These are phyloP conservation scores for Cinclus cinclus DNA, from an alignment of 2,113 vertebrate genomes.

Conservation along the genomic window DNA sequence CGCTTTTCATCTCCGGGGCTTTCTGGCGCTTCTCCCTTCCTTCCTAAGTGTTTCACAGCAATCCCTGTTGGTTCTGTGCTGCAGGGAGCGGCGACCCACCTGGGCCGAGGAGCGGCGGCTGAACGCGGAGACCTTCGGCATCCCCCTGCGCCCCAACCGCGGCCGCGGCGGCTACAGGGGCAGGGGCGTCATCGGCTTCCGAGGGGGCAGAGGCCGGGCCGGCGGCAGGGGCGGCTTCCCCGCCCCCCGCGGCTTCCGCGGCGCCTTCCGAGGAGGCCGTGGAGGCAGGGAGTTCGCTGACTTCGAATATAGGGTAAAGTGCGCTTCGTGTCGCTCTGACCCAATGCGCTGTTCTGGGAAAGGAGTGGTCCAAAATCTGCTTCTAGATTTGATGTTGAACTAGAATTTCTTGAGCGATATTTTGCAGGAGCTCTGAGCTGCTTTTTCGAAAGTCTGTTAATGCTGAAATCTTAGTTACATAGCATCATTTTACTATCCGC, in stretches of 20 bases:
- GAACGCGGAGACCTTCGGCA: slow-evolving; percentile 95
- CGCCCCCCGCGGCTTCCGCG: slow-evolving; percentile 86
- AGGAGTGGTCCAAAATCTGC: background rate
- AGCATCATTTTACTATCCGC: background rate
- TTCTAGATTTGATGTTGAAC: background rate
- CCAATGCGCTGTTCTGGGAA: background rate
- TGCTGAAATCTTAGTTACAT: background rate
- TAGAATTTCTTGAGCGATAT: background rate
- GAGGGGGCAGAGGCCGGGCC: slow-evolving; percentile 84
- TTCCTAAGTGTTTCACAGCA: background rate
- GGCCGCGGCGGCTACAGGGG: slow-evolving; percentile 89
- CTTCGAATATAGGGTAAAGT: slow-evolving; percentile 92
- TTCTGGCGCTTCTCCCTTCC: background rate
- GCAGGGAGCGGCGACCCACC: slow-evolving; percentile 91
- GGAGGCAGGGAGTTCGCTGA: slow-evolving; percentile 92
- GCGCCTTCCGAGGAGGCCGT: slow-evolving; percentile 86
- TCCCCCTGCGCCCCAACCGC: slow-evolving; percentile 88
- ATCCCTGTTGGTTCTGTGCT: background rate
- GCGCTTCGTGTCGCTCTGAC: fast-evolving
- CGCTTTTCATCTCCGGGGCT: background rate
- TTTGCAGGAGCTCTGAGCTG: background rate
- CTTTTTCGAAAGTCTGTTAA: background rate
- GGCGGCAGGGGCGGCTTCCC: slow-evolving; percentile 81
- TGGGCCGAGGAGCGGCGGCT: slow-evolving; percentile 96
- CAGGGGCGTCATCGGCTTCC: slow-evolving; percentile 86